Evolutionary conservation across 2,113 vertebrate genomes (phyloP).

Genomic region (Cacatua alba): DNA sequence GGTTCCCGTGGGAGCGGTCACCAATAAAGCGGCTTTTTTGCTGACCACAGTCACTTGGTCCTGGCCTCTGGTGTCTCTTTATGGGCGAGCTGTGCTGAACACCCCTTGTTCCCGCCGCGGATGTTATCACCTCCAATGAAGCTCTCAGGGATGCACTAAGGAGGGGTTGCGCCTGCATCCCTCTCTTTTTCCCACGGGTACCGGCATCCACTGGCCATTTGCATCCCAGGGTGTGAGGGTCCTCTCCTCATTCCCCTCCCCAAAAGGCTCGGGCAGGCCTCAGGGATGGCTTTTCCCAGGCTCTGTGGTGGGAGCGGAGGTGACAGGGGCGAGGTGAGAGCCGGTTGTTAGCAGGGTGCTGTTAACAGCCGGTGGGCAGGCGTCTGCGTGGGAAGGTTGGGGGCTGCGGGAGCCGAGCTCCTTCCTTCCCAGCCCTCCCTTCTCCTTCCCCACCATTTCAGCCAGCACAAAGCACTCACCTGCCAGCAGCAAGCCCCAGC

Average conservation of each 20-base stretch:
- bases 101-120: background rate
- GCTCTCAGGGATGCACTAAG: background rate
- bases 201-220: background rate
- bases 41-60: conserved; percentile 65
- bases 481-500: background rate
- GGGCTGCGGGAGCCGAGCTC: background rate
- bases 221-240: background rate
- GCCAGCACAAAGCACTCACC: background rate
- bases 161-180: background rate
- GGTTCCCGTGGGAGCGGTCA: conserved; percentile 74
- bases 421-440: background rate
- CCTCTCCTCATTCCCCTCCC: background rate
- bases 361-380: conserved; percentile 42
- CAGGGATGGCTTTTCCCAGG: conserved; percentile 46
- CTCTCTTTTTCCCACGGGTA: conserved; percentile 58
- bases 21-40: conserved; percentile 89
- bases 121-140: background rate
- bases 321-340: conserved; percentile 1
- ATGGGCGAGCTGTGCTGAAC: background rate
- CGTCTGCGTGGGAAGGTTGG: conserved; percentile 53
- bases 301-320: background rate
- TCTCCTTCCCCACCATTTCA: accelerated
- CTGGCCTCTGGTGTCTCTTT: conserved; percentile 29
- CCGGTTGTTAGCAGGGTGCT: conserved; percentile 46
- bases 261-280: background rate